Evolutionary conservation across 2,888 invertebrate species (phyloP).

Genomic region (Herminia tarsipennalis): DNA sequence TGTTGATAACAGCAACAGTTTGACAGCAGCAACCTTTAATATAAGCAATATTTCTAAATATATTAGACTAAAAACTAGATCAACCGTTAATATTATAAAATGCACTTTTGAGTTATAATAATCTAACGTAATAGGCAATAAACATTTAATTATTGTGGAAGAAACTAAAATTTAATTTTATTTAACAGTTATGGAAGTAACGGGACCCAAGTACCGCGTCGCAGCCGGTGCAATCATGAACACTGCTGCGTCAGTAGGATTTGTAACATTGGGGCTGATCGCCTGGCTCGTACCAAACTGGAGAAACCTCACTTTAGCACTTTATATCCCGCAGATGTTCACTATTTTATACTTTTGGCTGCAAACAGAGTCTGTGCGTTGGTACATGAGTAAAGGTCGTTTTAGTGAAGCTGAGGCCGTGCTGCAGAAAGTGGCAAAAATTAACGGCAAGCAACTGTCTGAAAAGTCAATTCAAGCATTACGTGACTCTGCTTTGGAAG

Average conservation of each 20-base stretch:
- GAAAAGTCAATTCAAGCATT: constrained; percentile 79
- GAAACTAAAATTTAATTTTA: no score
- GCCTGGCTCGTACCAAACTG: constrained; percentile 90
- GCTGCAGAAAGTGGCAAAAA: constrained; percentile 86
- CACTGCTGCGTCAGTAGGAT: constrained; percentile 90
- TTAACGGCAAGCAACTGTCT: constrained; percentile 85
- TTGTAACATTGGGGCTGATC: constrained; percentile 88
- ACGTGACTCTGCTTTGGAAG: constrained; percentile 65
- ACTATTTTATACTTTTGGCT: constrained; percentile 90
- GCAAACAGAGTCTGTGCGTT: constrained; percentile 91
- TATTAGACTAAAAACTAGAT: no score
- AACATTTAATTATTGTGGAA: no score
- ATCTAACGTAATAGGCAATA: no score
- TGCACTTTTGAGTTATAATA: no score
- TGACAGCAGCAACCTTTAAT: no score
- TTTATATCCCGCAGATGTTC: constrained; percentile 89
- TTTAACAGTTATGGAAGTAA: constrained; percentile 92
- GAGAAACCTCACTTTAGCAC: constrained; percentile 88
- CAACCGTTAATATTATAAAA: no score
- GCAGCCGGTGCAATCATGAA: constrained; percentile 89
- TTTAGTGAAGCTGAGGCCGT: constrained; percentile 87
- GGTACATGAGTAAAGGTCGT: constrained; percentile 91
- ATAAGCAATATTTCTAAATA: no score
- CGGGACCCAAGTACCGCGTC: constrained; percentile 90
- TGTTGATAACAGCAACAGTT: no score